Conservation (phyloP, 2,888 invertebrate genomes). For the Phasia obesa region DNA sequence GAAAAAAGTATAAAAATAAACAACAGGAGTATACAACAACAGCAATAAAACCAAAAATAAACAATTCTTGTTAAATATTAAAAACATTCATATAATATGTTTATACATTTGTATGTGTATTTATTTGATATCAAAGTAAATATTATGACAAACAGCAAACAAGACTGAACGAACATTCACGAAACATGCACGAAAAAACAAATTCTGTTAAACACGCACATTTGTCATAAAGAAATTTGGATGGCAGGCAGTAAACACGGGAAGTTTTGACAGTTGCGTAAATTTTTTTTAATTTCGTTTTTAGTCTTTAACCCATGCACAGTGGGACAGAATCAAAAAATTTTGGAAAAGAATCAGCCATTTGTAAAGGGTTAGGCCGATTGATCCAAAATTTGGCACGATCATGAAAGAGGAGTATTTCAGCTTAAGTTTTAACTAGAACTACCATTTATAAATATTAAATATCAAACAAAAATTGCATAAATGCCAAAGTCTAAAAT, state of each 20-base stretch:
- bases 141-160: constrained; percentile 20
- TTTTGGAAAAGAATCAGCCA: no score
- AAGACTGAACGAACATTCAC: constrained; percentile 15
- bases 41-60: constrained; percentile 24
- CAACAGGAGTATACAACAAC: neutral
- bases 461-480: no score
- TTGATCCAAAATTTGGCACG: no score
- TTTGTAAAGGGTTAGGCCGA: no score
- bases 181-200: constrained; percentile 13
- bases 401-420: no score
- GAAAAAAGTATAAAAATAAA: neutral
- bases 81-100: neutral
- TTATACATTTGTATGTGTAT: neutral
- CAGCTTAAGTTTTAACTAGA: no score
- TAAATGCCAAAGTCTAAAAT: no score
- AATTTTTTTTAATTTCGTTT: neutral
- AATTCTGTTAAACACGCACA: constrained; percentile 46
- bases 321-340: no score
- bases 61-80: constrained; percentile 21
- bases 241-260: constrained; percentile 4
- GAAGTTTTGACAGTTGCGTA: neutral
- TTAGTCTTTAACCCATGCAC: neutral
- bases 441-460: no score
- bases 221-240: constrained; percentile 25
- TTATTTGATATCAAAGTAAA: neutral